Conservation (phyloP, 23 tunicate species). For the Phallusia fumigata region DNA sequence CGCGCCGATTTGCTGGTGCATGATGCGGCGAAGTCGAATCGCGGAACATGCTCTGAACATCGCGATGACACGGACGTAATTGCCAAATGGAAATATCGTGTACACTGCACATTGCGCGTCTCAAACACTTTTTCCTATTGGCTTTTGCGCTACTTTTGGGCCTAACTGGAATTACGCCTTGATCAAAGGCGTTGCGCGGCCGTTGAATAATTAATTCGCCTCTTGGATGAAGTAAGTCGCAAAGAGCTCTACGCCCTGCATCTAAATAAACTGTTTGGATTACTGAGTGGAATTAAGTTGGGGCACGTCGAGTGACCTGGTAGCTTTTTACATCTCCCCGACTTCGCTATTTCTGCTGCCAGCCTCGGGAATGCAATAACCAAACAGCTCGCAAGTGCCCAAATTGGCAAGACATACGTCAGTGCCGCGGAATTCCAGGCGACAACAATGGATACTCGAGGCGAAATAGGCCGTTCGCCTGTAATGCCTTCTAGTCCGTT, state of each 20-base stretch:
- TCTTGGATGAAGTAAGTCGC: not conserved
- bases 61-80: constrained; percentile 6
- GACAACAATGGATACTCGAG: not conserved
- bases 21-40: constrained; percentile 1
- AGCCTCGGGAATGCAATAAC: constrained; percentile 2
- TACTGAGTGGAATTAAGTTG: constrained; percentile 17
- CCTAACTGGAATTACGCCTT: not conserved
- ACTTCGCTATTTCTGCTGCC: not conserved
- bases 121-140: not conserved
- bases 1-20: not conserved
- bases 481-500: not conserved
- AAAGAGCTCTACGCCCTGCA: constrained; percentile 2
- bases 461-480: not conserved
- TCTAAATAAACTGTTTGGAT: constrained; percentile 29
- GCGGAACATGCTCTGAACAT: not conserved
- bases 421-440: not conserved
- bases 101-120: not conserved
- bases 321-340: constrained; percentile 11
- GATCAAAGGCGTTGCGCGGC: not conserved
- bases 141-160: not conserved
- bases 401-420: not conserved
- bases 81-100: constrained; percentile 13
- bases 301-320: constrained; percentile 7
- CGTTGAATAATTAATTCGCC: constrained; percentile 4
- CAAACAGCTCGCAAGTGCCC: constrained; percentile 13